Base-by-base conservation (phyloP, 2,113 vertebrate species). In the Plectropomus leopardus region DNA sequence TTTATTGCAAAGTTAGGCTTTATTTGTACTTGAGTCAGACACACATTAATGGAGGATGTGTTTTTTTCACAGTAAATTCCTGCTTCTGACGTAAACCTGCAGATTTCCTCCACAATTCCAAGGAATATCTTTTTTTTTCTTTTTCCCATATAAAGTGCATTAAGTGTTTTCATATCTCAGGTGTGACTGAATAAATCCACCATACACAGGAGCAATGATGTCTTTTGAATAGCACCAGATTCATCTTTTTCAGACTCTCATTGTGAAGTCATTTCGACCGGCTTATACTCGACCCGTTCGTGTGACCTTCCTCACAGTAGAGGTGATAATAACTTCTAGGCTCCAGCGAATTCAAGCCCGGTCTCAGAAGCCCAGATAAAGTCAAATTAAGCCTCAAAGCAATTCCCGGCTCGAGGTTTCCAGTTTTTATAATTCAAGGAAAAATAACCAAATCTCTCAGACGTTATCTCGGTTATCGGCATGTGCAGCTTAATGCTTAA, bases 311-410 rank as follows among this genome's bases (percentile, higher is more conserved):
- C 17, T n/a, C 1, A 28, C 72, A 13, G 3, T 1, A 21, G 9
- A 72, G 51, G 42, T 40, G 60, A 65, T n/a, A 68, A 50, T 23
- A 32, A 59, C 51, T 13, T 47, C 26, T 7, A 17, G 4, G 32
- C 60, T 65, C 24, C 14, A 7, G 28, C 7, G 16, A 19, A 26
- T 14, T 9, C 30, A 53, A 40, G 61, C 28, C 3, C 23, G n/a
- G 50, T 17, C 73, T 75, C 15, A 23, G 48, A 45, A 44, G 45
- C 24, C 2, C 48, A 3, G 48, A 71, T 57, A 19, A 30, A 48
- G 59, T 50, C 40, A 30, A 40, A 65, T 48, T 50, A 50, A 58
- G 19, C 69, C 51, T 59, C 32, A 10, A 1, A 79, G 58, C 3
- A 1, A 7, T 11, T 50, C 45, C 44, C 17, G 30, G 8, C n/a